Evolutionary conservation across 1,140 invertebrate species (phyloP).

Genomic region (Zaprionus capensis): DNA sequence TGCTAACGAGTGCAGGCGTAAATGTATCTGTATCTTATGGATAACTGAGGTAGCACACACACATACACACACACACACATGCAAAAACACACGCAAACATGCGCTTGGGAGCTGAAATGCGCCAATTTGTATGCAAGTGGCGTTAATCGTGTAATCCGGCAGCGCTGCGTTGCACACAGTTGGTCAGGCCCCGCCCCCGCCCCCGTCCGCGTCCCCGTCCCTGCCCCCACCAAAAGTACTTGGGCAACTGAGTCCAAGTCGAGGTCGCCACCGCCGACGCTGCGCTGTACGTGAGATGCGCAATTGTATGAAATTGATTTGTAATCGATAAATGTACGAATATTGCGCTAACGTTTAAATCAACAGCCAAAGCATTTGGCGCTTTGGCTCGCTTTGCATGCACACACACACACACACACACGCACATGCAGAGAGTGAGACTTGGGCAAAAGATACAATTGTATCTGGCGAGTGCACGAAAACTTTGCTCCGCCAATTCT

Average conservation of each 20-base stretch:
- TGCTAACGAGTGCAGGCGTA: constrained; percentile 72
- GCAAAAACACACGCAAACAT: not conserved
- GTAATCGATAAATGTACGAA: constrained; percentile 81
- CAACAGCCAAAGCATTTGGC: constrained; percentile 44
- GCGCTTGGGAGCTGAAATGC: constrained; percentile 56
- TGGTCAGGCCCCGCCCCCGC: not conserved
- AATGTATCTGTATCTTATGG: constrained; percentile 65
- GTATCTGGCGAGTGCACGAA: constrained; percentile 28
- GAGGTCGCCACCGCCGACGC: constrained; percentile 23
- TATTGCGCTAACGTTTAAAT: constrained; percentile 66
- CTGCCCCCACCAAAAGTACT: not conserved
- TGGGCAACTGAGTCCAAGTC: constrained; percentile 47
- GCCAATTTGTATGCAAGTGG: constrained; percentile 81
- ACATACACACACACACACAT: constrained; percentile 4
- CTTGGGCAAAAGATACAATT: constrained; percentile 25
- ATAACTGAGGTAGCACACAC: constrained; percentile 45
- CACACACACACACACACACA: constrained; percentile 19
- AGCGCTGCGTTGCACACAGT: constrained; percentile 66
- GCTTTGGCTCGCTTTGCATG: constrained; percentile 20
- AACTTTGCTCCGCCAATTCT: constrained; percentile 22
- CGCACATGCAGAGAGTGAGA: not conserved
- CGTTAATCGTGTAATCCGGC: constrained; percentile 81
- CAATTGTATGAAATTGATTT: constrained; percentile 79
- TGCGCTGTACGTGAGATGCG: constrained; percentile 68
- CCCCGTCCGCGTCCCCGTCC: no score